Evolutionary conservation across 2,113 vertebrate species (phyloP), one percentile per base, ranked within the genome.

Genomic region (Nothocercus nigrocapillus): DNA sequence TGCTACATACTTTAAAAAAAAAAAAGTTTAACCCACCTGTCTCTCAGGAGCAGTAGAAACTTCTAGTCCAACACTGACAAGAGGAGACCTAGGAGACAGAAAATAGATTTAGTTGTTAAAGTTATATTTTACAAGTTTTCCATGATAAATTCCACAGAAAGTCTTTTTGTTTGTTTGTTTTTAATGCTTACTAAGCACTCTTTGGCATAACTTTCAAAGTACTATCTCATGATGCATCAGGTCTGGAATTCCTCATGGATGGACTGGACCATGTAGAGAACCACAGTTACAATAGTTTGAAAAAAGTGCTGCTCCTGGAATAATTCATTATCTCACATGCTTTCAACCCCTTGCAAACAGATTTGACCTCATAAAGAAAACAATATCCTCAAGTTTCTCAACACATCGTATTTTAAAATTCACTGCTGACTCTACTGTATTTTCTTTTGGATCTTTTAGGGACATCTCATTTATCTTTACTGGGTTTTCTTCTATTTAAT

Each of bases 391-490:
- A 20, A 74, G 76, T 69, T 93, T 85, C 76, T 68, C 91, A 64
- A 30, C 67, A 58, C 88, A 22, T 11, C 27, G 75, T 45, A 36
- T 88, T 87, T 75, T 59, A 56, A n/a, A 66, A 67, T 75, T 56
- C 73, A 81, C 7, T 76, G 68, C 80, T 80, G 62, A 58, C 82
- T 32, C 38, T 7, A 53, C 70, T 54, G 49, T 36, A 49, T 64
- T 84, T 91, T 75, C 58, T 76, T 73, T 68, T 89, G 86, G 85
- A 85, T 93, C 85, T 68, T 88, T 89, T 82, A 82, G 53, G 93
- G 86, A 77, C 78, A 82, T 25, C 82, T 79, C 76, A 81, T 76
- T 92, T 91, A 73, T 92, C 78, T 89, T 92, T 89, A 91, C 53
- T 94, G 91, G 90, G 91, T 85, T 92, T 93, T 81, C 85, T 76